These are phyloP conservation scores for Mesocricetus auratus DNA, from an alignment of 2,113 vertebrate genomes.

Conservation along the genomic window DNA sequence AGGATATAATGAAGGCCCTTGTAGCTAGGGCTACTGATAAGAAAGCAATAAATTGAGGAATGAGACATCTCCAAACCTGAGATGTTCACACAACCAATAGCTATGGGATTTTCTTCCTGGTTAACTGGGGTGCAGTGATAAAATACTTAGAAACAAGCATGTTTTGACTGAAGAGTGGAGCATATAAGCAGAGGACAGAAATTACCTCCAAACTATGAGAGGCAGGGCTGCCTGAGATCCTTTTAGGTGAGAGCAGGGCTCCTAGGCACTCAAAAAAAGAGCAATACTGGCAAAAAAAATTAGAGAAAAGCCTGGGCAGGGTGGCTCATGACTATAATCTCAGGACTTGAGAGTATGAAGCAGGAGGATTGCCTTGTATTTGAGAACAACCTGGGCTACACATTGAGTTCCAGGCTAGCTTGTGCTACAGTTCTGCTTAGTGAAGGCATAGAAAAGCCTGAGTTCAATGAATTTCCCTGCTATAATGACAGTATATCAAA, in stretches of 20 bases:
- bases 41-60: constrained; percentile 53
- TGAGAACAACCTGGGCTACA: neutral
- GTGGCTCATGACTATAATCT: neutral
- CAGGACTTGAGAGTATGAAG: neutral
- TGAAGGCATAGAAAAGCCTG: neutral
- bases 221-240: neutral
- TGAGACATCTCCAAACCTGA: constrained; percentile 4
- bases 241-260: neutral
- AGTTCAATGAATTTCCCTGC: neutral
- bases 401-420: neutral
- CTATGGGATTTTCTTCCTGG: neutral
- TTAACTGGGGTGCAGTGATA: neutral
- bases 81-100: neutral
- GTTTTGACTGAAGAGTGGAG: neutral
- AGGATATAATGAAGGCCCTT: constrained; percentile 66
- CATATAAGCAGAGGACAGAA: neutral
- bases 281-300: neutral
- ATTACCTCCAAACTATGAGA: neutral
- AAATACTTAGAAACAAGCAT: neutral
- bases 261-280: neutral
- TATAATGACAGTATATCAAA: neutral
- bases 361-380: neutral
- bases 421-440: neutral
- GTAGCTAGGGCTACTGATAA: constrained; percentile 46
- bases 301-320: neutral